Conservation (phyloP, 2,888 invertebrate genomes). For the Eupithecia abbreviata region DNA sequence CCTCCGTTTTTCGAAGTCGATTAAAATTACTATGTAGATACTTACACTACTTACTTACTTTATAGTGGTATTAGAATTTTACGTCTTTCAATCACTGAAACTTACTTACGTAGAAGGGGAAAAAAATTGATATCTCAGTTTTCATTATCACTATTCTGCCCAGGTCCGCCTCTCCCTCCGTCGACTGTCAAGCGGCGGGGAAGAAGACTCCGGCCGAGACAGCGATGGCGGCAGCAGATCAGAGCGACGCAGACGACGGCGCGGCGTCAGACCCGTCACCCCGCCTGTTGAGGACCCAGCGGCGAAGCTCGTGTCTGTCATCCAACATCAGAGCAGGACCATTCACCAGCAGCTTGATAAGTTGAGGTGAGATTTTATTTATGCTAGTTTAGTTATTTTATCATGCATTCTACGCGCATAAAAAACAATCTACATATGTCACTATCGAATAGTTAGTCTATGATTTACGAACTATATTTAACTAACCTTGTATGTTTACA, state of each 20-base stretch:
- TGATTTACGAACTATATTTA: not conserved
- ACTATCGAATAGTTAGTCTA: not conserved
- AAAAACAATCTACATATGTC: too few relatives aligned
- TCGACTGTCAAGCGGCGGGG: conserved; percentile 76
- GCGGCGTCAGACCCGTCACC: conserved; percentile 62
- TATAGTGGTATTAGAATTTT: not conserved
- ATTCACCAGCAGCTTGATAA: conserved; percentile 80
- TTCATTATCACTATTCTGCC: not conserved
- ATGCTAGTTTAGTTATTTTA: not conserved
- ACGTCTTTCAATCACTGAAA: too few relatives aligned
- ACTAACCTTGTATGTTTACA: conserved; percentile 53
- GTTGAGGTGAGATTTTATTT: conserved; percentile 62
- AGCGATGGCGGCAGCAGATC: conserved; percentile 73
- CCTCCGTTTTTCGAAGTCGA: too few relatives aligned
- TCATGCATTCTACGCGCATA: not conserved
- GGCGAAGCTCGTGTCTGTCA: conserved; percentile 73
- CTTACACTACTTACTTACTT: not conserved
- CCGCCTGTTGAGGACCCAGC: conserved; percentile 75
- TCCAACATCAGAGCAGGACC: conserved; percentile 78
- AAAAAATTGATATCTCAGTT: too few relatives aligned
- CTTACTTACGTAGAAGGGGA: too few relatives aligned
- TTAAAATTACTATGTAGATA: too few relatives aligned
- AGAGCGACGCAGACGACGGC: conserved; percentile 63
- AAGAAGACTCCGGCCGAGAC: conserved; percentile 80
- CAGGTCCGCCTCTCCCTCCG: conserved; percentile 78